Evolutionary conservation across 2,113 vertebrate species (phyloP), one percentile per base, ranked within the genome.

Genomic region (Pygoscelis antarcticus): DNA sequence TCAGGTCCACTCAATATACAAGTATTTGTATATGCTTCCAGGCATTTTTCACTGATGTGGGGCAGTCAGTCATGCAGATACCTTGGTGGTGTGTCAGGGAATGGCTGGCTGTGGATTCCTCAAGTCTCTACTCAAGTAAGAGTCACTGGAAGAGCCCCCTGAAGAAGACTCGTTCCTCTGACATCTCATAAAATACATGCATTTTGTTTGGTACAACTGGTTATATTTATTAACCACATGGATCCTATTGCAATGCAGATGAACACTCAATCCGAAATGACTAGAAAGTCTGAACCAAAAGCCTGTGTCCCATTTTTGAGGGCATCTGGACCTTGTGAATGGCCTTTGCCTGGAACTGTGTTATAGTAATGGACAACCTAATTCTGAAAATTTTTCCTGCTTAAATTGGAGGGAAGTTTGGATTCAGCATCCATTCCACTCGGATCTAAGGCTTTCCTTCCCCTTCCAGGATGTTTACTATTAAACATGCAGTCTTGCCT

Each of bases 191-290:
- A 91, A 89, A 62, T 51, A 15, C 10, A 5, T 51, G 44, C 2
- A 21, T 79, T 96, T 95, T 75, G 68, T 91, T 68, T 82, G 61
- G 34, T 72, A 60, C 74, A 84, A 82, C 36, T 76, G 77, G 34
- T 51, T 93, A 3, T 42, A 13, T 78, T 95, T 97, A 87, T 96
- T 87, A 79, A 40, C 61, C 72, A 54, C 21, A 1, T 46, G 60
- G 72, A 86, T 74, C 18, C 85, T 89, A 38, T 47, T 78, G 89
- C 52, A 72, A 5, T 38, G 8, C 52, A 84, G 77, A 20, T 57
- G 83, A 92, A 75, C 25, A 3, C 64, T 81, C 44, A 17, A 26
- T n/a, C 57, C 13, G 40, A 61, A 79, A 72, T 19, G 26, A 34
- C 21, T n/a, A 11, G 23, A 16, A 68, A 51, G 16, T 11, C 55